A percentile compares a stretch with the other conserved stretches of the same genome.
These are phyloP conservation scores for Paracanthobrama guichenoti DNA, from an alignment of 2,113 vertebrate genomes.

Conservation along the genomic window DNA sequence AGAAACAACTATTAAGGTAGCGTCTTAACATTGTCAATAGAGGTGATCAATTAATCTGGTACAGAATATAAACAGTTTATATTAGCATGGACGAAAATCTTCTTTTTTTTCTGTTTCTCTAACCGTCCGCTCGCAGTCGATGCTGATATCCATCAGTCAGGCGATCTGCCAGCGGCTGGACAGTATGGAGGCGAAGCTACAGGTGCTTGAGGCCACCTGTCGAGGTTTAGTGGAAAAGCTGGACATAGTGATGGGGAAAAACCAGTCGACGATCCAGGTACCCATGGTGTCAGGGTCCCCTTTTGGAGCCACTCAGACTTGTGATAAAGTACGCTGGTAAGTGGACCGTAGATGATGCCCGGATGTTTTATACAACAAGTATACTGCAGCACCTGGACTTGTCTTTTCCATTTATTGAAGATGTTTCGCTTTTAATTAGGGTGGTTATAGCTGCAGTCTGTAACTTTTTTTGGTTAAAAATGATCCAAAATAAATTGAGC, in stretches of 20 bases:
- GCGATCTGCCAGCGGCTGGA: conserved; percentile 92
- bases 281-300: conserved; percentile 98
- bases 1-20: conserved; percentile 91
- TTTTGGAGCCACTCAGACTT: conserved; percentile 94
- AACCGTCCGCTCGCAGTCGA: conserved; percentile 73
- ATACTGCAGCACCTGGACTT: not conserved
- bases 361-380: not conserved
- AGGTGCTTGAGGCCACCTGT: conserved; percentile 89
- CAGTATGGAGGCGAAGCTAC: conserved; percentile 92
- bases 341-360: conserved; percentile 32
- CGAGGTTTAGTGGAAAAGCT: conserved; percentile 91
- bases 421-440: not conserved
- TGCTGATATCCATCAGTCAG: conserved; percentile 91
- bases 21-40: not conserved
- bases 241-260: conserved; percentile 89
- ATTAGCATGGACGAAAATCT: not conserved
- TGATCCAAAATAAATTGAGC: too few species aligned
- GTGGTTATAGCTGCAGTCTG: not conserved
- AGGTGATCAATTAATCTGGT: not conserved
- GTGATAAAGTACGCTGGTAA: conserved; percentile 99
- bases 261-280: conserved; percentile 91
- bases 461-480: too few species aligned
- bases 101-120: not conserved
- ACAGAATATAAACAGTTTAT: not conserved
- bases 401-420: not conserved